phyloP scores from a whole-genome alignment of 2,888 invertebrate species.

The Galerucella pusilla region DNA sequence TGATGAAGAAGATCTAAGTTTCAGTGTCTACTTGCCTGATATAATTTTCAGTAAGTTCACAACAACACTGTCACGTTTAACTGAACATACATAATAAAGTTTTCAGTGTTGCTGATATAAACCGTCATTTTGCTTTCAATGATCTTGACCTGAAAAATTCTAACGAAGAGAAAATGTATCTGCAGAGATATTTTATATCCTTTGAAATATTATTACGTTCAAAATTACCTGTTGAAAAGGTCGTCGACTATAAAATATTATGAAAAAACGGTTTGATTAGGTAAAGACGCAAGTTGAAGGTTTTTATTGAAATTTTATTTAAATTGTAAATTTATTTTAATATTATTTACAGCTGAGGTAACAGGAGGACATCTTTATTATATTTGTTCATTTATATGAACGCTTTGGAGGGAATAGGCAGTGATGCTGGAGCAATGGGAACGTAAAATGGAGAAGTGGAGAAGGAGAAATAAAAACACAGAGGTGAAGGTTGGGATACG shows the following conservation, averaged over 20 bases:
- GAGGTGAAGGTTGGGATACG: too few relatives aligned
- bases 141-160: constrained; percentile 39
- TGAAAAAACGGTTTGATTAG: neutral
- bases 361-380: too few relatives aligned
- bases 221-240: constrained; percentile 4
- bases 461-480: too few relatives aligned
- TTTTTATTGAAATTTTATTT: too few relatives aligned
- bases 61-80: constrained; percentile 6
- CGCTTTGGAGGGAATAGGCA: too few relatives aligned
- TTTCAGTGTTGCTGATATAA: constrained; percentile 13
- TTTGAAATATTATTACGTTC: constrained; percentile 2
- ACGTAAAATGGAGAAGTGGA: too few relatives aligned
- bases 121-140: constrained; percentile 38
- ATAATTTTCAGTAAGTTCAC: constrained; percentile 6
- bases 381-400: too few relatives aligned
- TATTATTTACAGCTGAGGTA: too few relatives aligned
- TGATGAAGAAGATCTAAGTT: neutral
- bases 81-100: constrained; percentile 7
- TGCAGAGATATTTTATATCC: constrained; percentile 1
- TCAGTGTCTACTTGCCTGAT: constrained; percentile 5
- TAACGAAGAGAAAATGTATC: constrained; percentile 16
- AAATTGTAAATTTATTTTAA: too few relatives aligned
- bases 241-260: constrained; percentile 8
- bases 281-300: too few relatives aligned
- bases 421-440: too few relatives aligned